These are phyloP conservation scores for Muschampia staudingeri DNA, from an alignment of 2,888 invertebrate species.

Conservation along the genomic window DNA sequence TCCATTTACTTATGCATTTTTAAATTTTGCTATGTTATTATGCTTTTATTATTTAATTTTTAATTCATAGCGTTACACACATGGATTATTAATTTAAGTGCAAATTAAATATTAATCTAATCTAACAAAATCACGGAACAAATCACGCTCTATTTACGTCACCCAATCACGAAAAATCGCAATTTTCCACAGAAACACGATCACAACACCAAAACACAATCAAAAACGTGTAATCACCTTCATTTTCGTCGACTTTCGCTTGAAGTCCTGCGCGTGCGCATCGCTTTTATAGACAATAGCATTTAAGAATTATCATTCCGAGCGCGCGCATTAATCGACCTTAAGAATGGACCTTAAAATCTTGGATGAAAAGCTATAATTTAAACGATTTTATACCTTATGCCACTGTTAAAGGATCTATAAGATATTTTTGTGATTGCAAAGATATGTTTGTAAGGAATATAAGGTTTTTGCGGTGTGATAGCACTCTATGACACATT, in stretches of 20 bases:
- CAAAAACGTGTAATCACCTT: slow-evolving; percentile 87
- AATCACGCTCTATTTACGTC: slow-evolving; percentile 1
- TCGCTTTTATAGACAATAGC: slow-evolving; percentile 88
- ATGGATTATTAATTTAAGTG: no score
- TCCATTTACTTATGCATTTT: no score
- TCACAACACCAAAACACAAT: slow-evolving; percentile 69
- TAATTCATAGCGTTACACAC: neutral
- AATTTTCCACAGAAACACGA: slow-evolving; percentile 60
- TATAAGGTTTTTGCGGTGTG: slow-evolving; percentile 44
- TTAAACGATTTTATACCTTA: slow-evolving; percentile 24
- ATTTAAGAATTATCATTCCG: slow-evolving; percentile 80
- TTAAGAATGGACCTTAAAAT: slow-evolving; percentile 72
- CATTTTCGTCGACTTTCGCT: slow-evolving; percentile 88
- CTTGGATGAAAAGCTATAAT: slow-evolving; percentile 37
- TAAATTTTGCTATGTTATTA: no score
- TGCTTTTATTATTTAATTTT: neutral
- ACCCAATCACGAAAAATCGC: slow-evolving; percentile 31
- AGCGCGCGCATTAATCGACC: slow-evolving; percentile 80
- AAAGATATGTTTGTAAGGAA: slow-evolving; percentile 16
- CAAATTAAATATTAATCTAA: neutral
- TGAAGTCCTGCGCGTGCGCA: slow-evolving; percentile 72
- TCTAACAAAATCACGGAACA: neutral
- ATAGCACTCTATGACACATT: slow-evolving; percentile 48
- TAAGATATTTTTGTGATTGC: neutral
- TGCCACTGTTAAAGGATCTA: neutral